phyloP scores from a whole-genome alignment of 2,797 vertebrate genomes.

The Sebastes oblongus region DNA sequence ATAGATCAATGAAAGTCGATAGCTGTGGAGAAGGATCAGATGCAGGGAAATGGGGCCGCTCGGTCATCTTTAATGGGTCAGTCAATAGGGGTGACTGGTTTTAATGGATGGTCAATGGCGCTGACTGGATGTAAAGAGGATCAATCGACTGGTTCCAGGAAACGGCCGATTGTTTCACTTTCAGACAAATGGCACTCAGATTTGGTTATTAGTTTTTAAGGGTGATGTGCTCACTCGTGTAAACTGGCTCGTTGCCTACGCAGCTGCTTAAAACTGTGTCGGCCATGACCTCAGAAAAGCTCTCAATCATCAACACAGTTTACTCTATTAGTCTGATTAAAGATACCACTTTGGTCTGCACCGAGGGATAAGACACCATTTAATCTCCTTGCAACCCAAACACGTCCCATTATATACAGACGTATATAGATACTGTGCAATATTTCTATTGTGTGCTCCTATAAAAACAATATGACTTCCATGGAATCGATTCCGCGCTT shows the following conservation, averaged over 20 bases:
- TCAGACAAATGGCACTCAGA: constrained; percentile 31
- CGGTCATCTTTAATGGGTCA: constrained; percentile 50
- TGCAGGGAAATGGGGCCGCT: constrained; percentile 40
- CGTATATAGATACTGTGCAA: neutral
- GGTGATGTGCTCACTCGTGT: neutral
- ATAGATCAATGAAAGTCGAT: constrained; percentile 58
- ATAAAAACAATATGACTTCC: constrained; percentile 32
- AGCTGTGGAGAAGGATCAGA: constrained; percentile 24
- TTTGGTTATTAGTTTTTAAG: constrained; percentile 17
- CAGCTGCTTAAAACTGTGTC: constrained; percentile 1
- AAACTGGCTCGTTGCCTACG: neutral
- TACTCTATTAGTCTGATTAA: constrained; percentile 28
- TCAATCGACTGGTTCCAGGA: constrained; percentile 51
- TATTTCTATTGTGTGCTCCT: neutral
- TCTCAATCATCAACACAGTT: constrained; percentile 28
- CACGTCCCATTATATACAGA: neutral
- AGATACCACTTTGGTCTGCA: constrained; percentile 4
- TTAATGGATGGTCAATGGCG: constrained; percentile 60
- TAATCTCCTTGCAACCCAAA: neutral
- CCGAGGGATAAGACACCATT: neutral
- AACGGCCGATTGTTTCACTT: constrained; percentile 37
- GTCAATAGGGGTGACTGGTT: constrained; percentile 67
- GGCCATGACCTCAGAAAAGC: constrained; percentile 27
- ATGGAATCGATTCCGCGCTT: constrained; percentile 40
- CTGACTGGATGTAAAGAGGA: constrained; percentile 53